A percentile compares a stretch with the other conserved stretches of the same genome.
These are phyloP conservation scores for Drosophila picticornis DNA, from an alignment of 2,888 invertebrate species.

Conservation along the genomic window DNA sequence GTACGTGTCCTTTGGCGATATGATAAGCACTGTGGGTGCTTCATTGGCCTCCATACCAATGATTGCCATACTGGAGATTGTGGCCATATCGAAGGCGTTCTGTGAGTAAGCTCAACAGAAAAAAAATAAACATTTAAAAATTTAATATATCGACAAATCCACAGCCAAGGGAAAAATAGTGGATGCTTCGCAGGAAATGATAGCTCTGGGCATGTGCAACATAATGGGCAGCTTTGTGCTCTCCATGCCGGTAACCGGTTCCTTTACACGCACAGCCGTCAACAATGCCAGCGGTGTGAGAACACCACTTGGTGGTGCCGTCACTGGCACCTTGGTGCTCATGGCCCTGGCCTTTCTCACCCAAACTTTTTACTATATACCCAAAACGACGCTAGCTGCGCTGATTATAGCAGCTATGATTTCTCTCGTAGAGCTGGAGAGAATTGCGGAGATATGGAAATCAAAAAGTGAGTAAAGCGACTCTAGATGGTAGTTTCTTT, in stretches of 20 bases:
- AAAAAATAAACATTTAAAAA: background rate
- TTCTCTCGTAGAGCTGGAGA: conserved; percentile 91
- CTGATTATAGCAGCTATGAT: conserved; percentile 96
- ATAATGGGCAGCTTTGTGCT: conserved; percentile 92
- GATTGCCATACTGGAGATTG: conserved; percentile 90
- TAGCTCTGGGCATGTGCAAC: conserved; percentile 94
- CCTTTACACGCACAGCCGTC: conserved; percentile 95
- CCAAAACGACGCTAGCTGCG: conserved; percentile 93
- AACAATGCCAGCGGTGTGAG: conserved; percentile 96
- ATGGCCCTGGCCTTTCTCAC: conserved; percentile 93
- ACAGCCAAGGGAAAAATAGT: conserved; percentile 91
- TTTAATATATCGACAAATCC: conserved; percentile 31
- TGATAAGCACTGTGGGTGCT: conserved; percentile 88
- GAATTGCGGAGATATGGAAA: conserved; percentile 90
- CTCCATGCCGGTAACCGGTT: conserved; percentile 95
- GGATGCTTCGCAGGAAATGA: conserved; percentile 95
- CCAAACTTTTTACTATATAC: conserved; percentile 93
- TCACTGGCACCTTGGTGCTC: conserved; percentile 91
- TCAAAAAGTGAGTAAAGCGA: conserved; percentile 88
- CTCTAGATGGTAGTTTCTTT: background rate
- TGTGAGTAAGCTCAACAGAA: conserved; percentile 86
- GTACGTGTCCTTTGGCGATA: conserved; percentile 87
- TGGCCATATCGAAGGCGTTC: conserved; percentile 92
- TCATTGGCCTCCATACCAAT: conserved; percentile 89
- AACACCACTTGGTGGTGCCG: conserved; percentile 92